phyloP scores from a whole-genome alignment of 2,888 invertebrate genomes.

The Onchidella celtica region DNA sequence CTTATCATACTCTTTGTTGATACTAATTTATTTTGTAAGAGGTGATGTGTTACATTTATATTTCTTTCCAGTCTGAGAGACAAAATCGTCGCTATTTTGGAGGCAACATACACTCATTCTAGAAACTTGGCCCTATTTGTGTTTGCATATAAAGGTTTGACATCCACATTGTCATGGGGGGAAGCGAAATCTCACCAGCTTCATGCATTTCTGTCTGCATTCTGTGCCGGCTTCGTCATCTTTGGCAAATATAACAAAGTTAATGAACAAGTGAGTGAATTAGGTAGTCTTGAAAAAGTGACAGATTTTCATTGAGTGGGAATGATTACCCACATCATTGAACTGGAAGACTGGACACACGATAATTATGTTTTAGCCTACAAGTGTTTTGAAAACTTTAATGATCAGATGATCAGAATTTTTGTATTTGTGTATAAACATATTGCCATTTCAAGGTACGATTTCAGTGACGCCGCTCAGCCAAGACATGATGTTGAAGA shows the following conservation, averaged over 20 bases:
- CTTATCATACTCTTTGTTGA: too few relatives aligned
- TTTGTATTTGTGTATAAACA: too few relatives aligned
- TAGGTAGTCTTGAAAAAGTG: too few relatives aligned
- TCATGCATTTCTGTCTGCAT: constrained; percentile 80
- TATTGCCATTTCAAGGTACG: too few relatives aligned
- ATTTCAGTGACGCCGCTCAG: too few relatives aligned
- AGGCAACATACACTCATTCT: constrained; percentile 81
- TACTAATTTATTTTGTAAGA: too few relatives aligned
- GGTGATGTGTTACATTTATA: too few relatives aligned
- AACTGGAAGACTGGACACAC: background rate
- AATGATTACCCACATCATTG: too few relatives aligned
- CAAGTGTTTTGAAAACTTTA: too few relatives aligned
- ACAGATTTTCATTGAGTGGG: too few relatives aligned
- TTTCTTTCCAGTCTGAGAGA: constrained; percentile 74
- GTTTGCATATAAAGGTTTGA: constrained; percentile 79
- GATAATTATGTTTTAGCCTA: background rate
- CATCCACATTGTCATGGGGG: constrained; percentile 55
- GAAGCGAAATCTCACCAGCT: constrained; percentile 67
- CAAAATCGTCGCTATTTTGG: constrained; percentile 78
- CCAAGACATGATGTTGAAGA: too few relatives aligned
- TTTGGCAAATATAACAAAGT: constrained; percentile 82
- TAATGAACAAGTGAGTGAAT: constrained; percentile 81
- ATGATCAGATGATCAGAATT: too few relatives aligned
- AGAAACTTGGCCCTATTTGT: constrained; percentile 81
- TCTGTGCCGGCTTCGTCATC: constrained; percentile 80